These are phyloP conservation scores for Typhlichthys eigenmanni DNA, from an alignment of 2,797 vertebrate genomes.

Conservation along the genomic window DNA sequence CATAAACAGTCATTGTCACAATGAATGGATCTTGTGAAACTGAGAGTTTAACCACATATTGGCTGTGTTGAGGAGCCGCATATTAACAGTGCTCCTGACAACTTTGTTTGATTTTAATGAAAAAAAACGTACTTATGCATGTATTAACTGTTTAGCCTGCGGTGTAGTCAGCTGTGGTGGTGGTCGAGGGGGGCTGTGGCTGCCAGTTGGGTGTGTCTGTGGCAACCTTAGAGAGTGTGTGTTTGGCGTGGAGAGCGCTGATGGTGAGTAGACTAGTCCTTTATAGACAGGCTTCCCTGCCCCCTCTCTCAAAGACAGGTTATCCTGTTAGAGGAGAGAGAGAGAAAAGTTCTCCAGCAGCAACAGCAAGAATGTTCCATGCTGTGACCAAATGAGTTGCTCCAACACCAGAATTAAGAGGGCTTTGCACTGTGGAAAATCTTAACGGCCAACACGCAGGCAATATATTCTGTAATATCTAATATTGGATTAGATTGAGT, in stretches of 20 bases:
- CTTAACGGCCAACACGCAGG: constrained; percentile 48
- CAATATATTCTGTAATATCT: not conserved
- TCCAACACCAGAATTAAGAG: constrained; percentile 66
- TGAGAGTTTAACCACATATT: not conserved
- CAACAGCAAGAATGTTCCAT: constrained; percentile 81
- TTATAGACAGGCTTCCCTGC: constrained; percentile 53
- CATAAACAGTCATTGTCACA: constrained; percentile 12
- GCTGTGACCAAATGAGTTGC: constrained; percentile 64
- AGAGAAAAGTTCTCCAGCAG: constrained; percentile 78
- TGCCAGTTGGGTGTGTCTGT: constrained; percentile 43
- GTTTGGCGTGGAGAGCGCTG: constrained; percentile 58
- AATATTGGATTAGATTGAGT: no score
- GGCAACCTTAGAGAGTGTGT: constrained; percentile 40
- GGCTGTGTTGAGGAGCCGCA: constrained; percentile 13
- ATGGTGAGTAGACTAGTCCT: constrained; percentile 68
- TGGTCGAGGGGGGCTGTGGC: constrained; percentile 32
- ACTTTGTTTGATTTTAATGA: constrained; percentile 10
- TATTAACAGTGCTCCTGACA: constrained; percentile 1
- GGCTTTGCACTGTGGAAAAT: constrained; percentile 61
- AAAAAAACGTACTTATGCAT: constrained; percentile 2
- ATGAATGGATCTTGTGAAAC: constrained; percentile 3
- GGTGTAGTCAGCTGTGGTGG: constrained; percentile 30
- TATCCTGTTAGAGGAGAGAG: constrained; percentile 66
- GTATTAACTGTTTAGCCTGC: not conserved
- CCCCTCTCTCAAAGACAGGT: constrained; percentile 58